These are phyloP conservation scores for Notodonta dromedarius DNA, from an alignment of 2,888 invertebrate species.

Conservation along the genomic window DNA sequence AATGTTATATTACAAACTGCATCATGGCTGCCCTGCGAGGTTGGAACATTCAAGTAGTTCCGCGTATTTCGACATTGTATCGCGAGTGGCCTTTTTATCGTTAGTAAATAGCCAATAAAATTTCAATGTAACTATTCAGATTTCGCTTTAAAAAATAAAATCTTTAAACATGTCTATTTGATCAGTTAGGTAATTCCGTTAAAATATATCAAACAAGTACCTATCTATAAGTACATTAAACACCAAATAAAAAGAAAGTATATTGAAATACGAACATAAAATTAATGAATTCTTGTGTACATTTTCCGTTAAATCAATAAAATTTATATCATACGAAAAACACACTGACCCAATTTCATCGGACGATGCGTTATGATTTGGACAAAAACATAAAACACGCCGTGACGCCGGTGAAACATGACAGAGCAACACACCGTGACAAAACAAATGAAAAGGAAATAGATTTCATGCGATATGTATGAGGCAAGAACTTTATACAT, in stretches of 20 bases:
- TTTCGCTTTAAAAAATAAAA: no score
- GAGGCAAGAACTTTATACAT: no score
- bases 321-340: background rate
- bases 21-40: slow-evolving; percentile 42
- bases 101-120: slow-evolving; percentile 19
- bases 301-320: slow-evolving; percentile 11
- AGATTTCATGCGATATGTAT: slow-evolving; percentile 45
- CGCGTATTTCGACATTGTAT: slow-evolving; percentile 44
- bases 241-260: no score
- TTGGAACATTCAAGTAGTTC: slow-evolving; percentile 44
- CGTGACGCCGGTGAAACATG: slow-evolving; percentile 10
- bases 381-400: slow-evolving; percentile 8
- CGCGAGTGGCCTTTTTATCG: slow-evolving; percentile 37
- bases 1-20: slow-evolving; percentile 35
- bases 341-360: slow-evolving; percentile 12
- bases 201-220: no score
- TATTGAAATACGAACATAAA: no score
- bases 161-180: no score
- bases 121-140: no score
- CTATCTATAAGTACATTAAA: no score
- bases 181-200: no score
- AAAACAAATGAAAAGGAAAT: slow-evolving; percentile 49
- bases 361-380: slow-evolving; percentile 6
- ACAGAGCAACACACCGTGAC: slow-evolving; percentile 16
- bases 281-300: background rate